Base-by-base conservation (phyloP, 2,797 vertebrate species). In the Lacerta agilis region DNA sequence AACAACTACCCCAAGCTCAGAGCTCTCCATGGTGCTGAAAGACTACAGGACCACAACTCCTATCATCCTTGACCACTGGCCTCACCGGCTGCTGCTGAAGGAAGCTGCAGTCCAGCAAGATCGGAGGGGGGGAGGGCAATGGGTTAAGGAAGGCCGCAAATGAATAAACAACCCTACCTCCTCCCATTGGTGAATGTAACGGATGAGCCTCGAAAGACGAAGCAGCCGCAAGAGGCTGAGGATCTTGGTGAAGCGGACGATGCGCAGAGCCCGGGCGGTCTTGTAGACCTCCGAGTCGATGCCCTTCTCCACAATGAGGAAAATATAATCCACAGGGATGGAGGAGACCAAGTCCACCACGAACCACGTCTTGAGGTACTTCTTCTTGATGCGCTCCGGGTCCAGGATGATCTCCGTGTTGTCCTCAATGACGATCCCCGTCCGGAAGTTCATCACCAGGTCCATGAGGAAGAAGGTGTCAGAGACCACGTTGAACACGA, bases 381-480 rank as follows among this genome's bases (percentile, higher is more conserved):
- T 98, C 96, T 94, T 98, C 97, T 99, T 99, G 94, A 99, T 99
- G 97, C 98, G 98, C 91, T 98, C 97, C 0, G 99, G 99, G 93
- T 99, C 99, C 78, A 99, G 97, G 95, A 99, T 98, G 96, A 99
- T 99, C 92, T 99, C 98, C 0, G 99, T 99, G 97, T 99, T 99
- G 96, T 99, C 99, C 96, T 99, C 99, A 0, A 98, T 98, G 90
- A 99, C 98, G 1, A 99, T 99, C 83, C 99, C 99, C 0, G 99
- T 99, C 90, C 99, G 97, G 97, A 99, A 99, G 97, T 99, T 99
- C 90, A 99, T 97, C 93, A 99, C 98, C 95, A 99, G 96, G 96
- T 99, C 99, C 97, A 98, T 97, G 89, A 99, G 98, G 96, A 99
- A 99, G 97, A 99, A 99, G 61, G 99, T 99, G 96, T 99, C 99